Conservation (phyloP, 2,888 invertebrate genomes). For the Amiota mariae region DNA sequence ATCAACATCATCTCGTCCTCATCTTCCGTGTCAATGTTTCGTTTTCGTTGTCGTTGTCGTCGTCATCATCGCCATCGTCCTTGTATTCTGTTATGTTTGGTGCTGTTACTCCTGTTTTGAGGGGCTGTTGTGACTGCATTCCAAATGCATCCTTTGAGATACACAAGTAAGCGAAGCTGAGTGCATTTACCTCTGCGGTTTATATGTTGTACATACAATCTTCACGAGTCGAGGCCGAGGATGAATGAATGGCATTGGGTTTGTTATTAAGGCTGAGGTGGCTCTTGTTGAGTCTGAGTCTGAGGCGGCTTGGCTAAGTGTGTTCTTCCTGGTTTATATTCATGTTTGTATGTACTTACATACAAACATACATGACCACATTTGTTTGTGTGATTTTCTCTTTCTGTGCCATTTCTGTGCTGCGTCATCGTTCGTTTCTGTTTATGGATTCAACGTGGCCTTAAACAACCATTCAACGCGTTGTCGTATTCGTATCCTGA, state of each 20-base stretch:
- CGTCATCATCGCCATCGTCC: constrained; percentile 15
- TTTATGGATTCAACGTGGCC: constrained; percentile 11
- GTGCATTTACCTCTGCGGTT: constrained; percentile 26
- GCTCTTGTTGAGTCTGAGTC: too few species aligned
- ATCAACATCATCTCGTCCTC: constrained; percentile 1
- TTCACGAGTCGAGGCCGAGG: too few species aligned
- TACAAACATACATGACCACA: background rate
- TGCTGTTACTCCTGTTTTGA: constrained; percentile 31
- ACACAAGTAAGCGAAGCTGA: constrained; percentile 3
- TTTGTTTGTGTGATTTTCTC: background rate
- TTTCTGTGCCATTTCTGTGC: constrained; percentile 25
- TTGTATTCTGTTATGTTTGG: constrained; percentile 12
- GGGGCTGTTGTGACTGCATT: constrained; percentile 40
- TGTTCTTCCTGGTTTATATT: too few species aligned
- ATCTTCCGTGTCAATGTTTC: background rate
- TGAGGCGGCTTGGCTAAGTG: too few species aligned
- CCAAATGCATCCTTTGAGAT: constrained; percentile 34
- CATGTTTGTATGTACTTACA: too few species aligned
- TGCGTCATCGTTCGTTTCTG: background rate
- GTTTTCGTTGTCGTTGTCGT: constrained; percentile 7
- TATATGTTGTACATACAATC: background rate
- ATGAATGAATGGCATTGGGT: too few species aligned
- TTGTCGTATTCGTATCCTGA: constrained; percentile 62
- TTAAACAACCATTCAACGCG: constrained; percentile 11
- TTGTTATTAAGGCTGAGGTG: too few species aligned